Conservation (phyloP, 1,140 invertebrate genomes). For the Anastrepha ludens region DNA sequence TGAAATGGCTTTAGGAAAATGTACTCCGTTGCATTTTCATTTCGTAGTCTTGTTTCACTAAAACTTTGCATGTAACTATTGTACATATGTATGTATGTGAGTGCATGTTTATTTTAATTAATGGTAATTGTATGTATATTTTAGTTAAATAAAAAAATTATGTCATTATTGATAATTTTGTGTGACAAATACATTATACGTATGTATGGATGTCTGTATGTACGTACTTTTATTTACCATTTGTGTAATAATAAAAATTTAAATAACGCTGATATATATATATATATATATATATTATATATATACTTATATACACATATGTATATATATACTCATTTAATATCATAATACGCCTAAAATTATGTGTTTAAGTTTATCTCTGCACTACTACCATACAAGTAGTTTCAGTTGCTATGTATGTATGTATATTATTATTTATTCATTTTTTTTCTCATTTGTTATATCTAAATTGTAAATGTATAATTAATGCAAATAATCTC, state of each 20-base stretch:
- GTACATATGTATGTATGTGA: not conserved
- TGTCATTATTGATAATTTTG: not conserved
- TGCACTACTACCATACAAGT: not conserved
- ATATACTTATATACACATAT: conserved; percentile 57
- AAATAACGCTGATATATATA: conserved; percentile 55
- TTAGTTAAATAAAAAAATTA: conserved; percentile 49
- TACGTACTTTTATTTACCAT: conserved; percentile 16
- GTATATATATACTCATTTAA: conserved; percentile 47
- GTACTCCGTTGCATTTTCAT: not conserved
- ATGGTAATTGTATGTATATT: not conserved
- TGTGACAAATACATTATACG: not conserved
- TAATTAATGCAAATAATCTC: conserved; percentile 52
- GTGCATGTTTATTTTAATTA: not conserved
- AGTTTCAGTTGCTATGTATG: not conserved
- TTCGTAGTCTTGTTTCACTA: not conserved
- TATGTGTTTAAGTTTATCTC: conserved; percentile 38
- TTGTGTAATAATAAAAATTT: conserved; percentile 48
- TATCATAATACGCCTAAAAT: conserved; percentile 40
- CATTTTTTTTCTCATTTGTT: not conserved
- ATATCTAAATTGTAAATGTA: conserved; percentile 59
- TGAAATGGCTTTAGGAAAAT: not conserved
- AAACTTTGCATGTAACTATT: not conserved
- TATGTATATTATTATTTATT: not conserved
- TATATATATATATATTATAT: conserved; percentile 57
- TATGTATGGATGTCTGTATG: conserved; percentile 3